phyloP scores from a whole-genome alignment of 2,888 invertebrate species.

The Mantis religiosa region DNA sequence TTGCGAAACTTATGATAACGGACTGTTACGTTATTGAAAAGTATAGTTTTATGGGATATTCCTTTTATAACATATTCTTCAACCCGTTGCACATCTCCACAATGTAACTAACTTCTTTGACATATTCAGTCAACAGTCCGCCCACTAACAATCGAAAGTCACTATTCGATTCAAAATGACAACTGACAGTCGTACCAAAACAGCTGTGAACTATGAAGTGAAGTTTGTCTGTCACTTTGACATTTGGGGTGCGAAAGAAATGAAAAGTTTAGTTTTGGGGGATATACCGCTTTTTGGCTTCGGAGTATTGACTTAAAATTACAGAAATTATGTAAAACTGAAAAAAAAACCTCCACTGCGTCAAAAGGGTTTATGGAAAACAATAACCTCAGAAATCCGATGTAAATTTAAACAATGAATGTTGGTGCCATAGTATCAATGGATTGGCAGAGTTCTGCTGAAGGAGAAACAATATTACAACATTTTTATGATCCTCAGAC shows the following conservation, averaged over 20 bases:
- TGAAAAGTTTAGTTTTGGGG: background rate
- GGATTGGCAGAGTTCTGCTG: constrained; percentile 41
- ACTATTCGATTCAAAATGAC: background rate
- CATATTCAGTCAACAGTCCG: background rate
- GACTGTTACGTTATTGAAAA: no score
- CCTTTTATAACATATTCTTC: no score
- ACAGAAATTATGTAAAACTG: background rate
- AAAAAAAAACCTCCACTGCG: no score
- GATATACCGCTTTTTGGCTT: background rate
- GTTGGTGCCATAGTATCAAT: constrained; percentile 26
- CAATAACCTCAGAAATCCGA: background rate
- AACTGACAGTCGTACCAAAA: background rate
- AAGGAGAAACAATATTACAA: constrained; percentile 40
- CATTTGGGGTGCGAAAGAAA: background rate
- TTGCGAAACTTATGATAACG: no score
- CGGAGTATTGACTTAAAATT: background rate
- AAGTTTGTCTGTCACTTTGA: no score
- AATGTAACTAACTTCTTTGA: background rate
- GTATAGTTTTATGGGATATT: no score
- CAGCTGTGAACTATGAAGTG: no score
- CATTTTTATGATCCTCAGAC: constrained; percentile 37
- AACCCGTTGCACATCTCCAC: background rate
- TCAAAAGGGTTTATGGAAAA: background rate
- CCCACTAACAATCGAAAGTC: background rate
- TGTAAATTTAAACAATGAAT: background rate